phyloP scores from a whole-genome alignment of 2,888 invertebrate species.

The Neoitamus cyanurus region DNA sequence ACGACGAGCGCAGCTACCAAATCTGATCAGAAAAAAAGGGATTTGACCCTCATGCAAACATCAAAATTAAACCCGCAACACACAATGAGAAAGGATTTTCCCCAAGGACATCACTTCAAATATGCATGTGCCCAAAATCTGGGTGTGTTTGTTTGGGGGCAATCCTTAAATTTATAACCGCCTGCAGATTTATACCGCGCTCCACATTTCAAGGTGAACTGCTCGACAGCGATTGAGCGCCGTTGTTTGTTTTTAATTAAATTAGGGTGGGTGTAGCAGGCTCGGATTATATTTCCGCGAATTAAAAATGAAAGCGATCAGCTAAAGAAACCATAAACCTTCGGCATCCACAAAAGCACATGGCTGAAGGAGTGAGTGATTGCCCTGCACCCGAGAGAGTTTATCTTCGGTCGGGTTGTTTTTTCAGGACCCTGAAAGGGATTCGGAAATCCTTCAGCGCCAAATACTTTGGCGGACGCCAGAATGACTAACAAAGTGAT shows the following conservation, averaged over 20 bases:
- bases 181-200: background rate
- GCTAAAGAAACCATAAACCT: background rate
- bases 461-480: background rate
- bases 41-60: background rate
- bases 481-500: background rate
- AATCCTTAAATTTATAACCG: slow-evolving; percentile 25
- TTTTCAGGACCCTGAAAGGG: background rate
- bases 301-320: slow-evolving; percentile 14
- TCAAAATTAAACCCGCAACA: background rate
- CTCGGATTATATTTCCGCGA: background rate
- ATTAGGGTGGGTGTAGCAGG: background rate
- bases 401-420: background rate
- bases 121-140: background rate
- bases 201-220: background rate
- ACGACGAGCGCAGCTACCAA: background rate
- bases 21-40: background rate
- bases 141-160: slow-evolving; percentile 2
- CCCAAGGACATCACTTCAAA: background rate
- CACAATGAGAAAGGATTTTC: background rate
- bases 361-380: slow-evolving; percentile 7
- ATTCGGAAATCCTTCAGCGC: background rate
- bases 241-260: slow-evolving; percentile 31
- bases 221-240: background rate
- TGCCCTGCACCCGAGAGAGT: slow-evolving; percentile 3
- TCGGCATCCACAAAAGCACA: background rate